Conservation (phyloP, 2,797 vertebrate genomes). For the Oreonectes daqikongensis region DNA sequence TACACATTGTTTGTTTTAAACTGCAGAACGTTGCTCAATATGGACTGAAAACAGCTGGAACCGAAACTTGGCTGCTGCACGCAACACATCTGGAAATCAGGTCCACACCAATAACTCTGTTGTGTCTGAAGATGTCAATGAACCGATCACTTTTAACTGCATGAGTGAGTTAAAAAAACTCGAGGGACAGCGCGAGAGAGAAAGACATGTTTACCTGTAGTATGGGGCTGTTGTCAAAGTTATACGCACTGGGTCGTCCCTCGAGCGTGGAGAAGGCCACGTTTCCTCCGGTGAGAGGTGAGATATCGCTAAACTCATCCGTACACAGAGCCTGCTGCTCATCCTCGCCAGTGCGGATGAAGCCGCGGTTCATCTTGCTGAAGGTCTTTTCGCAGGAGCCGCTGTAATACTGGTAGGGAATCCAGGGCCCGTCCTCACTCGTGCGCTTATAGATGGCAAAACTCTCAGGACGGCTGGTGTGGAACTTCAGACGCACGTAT, state of each 20-base stretch:
- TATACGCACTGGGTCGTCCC: slow-evolving; percentile 92
- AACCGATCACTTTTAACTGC: not conserved
- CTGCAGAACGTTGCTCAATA: slow-evolving; percentile 13
- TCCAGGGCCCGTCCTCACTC: slow-evolving; percentile 82
- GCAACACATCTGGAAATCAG: slow-evolving; percentile 13
- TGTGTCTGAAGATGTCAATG: slow-evolving; percentile 1
- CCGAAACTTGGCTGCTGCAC: slow-evolving; percentile 10
- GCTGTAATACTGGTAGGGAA: slow-evolving; percentile 96
- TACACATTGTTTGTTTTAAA: slow-evolving; percentile 7
- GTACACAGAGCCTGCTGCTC: slow-evolving; percentile 96
- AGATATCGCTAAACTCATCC: slow-evolving; percentile 98
- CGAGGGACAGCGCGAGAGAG: not conserved
- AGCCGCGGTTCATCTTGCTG: slow-evolving; percentile 80
- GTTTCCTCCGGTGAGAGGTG: slow-evolving; percentile 92
- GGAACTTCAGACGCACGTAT: slow-evolving; percentile 94
- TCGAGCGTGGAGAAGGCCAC: slow-evolving; percentile 97
- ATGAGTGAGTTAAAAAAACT: not conserved
- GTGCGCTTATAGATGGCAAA: slow-evolving; percentile 94
- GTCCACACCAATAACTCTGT: slow-evolving; percentile 4
- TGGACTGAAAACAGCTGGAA: not conserved
- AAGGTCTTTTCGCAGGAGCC: slow-evolving; percentile 96
- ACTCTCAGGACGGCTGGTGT: slow-evolving; percentile 96
- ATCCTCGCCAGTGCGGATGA: slow-evolving; percentile 90
- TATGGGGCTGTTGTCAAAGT: slow-evolving; percentile 93
- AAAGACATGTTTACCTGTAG: slow-evolving; percentile 81